Evolutionary conservation across 2,113 vertebrate genomes (phyloP), one percentile per base, ranked within the genome.

Genomic region (Melanocharis versteri): DNA sequence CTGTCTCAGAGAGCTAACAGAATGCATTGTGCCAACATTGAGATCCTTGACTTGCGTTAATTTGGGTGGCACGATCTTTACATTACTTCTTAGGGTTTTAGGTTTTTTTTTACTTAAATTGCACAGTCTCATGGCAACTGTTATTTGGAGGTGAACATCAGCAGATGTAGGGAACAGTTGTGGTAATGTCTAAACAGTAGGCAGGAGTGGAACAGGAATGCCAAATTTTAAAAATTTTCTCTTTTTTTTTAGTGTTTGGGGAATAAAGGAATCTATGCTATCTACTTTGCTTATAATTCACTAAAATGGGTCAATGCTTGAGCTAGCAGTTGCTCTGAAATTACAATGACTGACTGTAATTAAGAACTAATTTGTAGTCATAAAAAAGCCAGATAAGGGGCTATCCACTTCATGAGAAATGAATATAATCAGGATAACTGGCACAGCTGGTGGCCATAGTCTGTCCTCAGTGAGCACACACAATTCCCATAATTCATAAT

Each of bases 301-400:
- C 85, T 95, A 90, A 97, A 97, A 97, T 94, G 90, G 95, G 94
- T 97, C 95, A 97, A 50, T 79, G 93, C 71, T 90, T 89, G 75
- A 97, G 92, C 88, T 95, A 93, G 96, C 93, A 89, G 92, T 97
- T 95, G 87, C 90, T 96, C 94, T 92, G 93, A 94, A 97, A 95
- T 96, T 89, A 95, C 95, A 94, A 76, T 94, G 89, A 90, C 94
- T 97, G 93, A 80, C 92, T 93, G 90, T 97, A 97, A 97, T 97
- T 97, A 96, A 95, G 96, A 96, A 96, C 92, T 96, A 96, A 97
- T 96, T 96, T 96, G 93, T 94, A 94, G 95, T 96, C 91, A 95
- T 93, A 97, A 97, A 97, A 95, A 97, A 96, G 83, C 68, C 88
- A 96, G 94, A 96, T 94, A 97, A 91, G 93, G 95, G 85, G 85